A percentile compares a stretch with the other conserved stretches of the same genome.
phyloP scores from a whole-genome alignment of 2,113 vertebrate genomes.

The Menura novaehollandiae region DNA sequence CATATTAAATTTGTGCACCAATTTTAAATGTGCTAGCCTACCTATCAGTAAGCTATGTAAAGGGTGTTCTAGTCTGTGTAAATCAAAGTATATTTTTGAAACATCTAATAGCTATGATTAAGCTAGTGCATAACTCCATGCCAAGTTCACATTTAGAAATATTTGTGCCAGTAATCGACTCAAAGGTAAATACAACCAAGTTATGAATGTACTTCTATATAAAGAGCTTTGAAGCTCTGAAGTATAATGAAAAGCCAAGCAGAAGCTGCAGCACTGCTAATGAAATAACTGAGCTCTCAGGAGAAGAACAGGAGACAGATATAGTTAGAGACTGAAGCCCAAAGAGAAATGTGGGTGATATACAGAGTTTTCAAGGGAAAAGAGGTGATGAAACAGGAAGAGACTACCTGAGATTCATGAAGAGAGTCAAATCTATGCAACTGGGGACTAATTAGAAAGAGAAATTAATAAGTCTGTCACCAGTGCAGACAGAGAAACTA shows the following conservation, averaged over 20 bases:
- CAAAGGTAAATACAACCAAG: background rate
- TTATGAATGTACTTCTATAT: background rate
- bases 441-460: slow-evolving; percentile 22
- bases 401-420: slow-evolving; percentile 27
- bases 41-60: background rate
- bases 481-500: background rate
- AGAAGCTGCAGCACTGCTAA: background rate
- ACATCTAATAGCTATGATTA: background rate
- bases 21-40: background rate
- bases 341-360: background rate
- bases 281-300: background rate
- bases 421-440: background rate
- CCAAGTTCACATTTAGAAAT: background rate
- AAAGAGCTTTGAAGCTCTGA: background rate
- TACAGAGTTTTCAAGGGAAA: background rate
- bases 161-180: background rate
- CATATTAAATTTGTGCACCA: background rate
- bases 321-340: background rate
- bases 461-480: slow-evolving; percentile 49
- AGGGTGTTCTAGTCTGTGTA: background rate
- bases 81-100: background rate
- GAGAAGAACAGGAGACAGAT: background rate
- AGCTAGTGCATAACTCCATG: background rate
- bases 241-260: background rate
- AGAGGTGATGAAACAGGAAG: background rate